Evolutionary conservation across 2,113 vertebrate species (phyloP), one percentile per base, ranked within the genome.

Genomic region (Columbina picui): DNA sequence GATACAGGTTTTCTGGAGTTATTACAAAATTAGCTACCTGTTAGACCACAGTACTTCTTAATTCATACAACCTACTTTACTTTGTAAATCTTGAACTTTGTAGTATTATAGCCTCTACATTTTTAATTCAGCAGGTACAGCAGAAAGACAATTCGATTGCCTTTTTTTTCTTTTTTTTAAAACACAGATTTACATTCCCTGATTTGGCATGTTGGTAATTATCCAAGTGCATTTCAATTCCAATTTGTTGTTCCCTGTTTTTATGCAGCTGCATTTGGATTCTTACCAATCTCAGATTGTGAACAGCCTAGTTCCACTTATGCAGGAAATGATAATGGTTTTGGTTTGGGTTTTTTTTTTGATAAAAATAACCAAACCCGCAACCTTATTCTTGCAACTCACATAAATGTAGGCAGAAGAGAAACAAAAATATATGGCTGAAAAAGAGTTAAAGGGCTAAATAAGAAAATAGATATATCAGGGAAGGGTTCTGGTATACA

Each of bases 181-280:
- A 21, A 18, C 7, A 50, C 7, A 84, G 32, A 86, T 86, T 84
- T 52, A 49, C 12, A 57, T 93, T 76, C 65, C 55, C 75, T 69
- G 39, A 57, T 93, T 89, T 85, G 74, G n/a, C 57, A 83, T 43
- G 39, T 91, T 94, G 67, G 50, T 68, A 57, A 65, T 91, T 89
- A 89, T 34, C 65, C 78, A 85, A 91, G 87, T 70, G 38, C 82
- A 45, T 69, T 93, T 87, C 67, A 59, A 87, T 93, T 82, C 74
- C 74, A 85, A 14, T 87, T 68, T 89, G 47, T 65, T 89, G 56
- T 87, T 95, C 86, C 76, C 93, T 95, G 29, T 84, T 69, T 87
- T 81, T 73, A 23, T 87, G 87, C 87, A 96, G 91, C 89, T 96
- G 90, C 82, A 77, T 83, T 93, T 32, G 8, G 41, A 83, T 91